Base-by-base conservation (phyloP, 1,140 invertebrate species). In the Kradibia gibbosae region DNA sequence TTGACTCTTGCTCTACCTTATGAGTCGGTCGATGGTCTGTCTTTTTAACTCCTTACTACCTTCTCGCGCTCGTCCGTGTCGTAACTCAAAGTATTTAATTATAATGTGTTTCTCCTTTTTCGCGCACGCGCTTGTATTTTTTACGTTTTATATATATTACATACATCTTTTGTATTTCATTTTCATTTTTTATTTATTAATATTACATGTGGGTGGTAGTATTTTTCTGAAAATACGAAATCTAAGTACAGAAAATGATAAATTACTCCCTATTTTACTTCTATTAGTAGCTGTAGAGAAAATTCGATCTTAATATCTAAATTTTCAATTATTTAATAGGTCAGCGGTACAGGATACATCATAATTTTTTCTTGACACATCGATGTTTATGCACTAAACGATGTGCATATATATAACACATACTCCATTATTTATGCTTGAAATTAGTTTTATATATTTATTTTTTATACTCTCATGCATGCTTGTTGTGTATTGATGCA, bases 51-150 rank as follows among this genome's bases (percentile, higher is more conserved):
- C 80, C 50, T 73, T 75, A 8, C 28, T 53, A 17, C 57, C 45
- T 76, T 36, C 60, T 77, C 50, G 15, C 48, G 22, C 42, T 42
- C 77, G 3, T 39, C 79, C 60, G 11, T 80, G 78, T 48, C 86
- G 85, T 89, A 87, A 88, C 84, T 87, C 86, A 87, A 86, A 86
- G 84, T 88, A 88, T 88, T 90, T 89, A 88, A 89, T 88, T 87
- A 81, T 57, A 88, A 88, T 86, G 83, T 87, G 86, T 87, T 86
- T 84, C 85, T 87, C 81, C 85, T 86, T 87, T 86, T 84, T 78
- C 72, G 48, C 82, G 83, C 50, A 83, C 50, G 22, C 60, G 73
- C 80, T 75, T 73, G 73, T 76, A 81, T 75, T 81, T 80, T 80
- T 55, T 13, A 73, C 53, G 50, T 57, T 74, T 65, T 31, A n/a